Conservation (phyloP, 2,113 vertebrate species). For the Oryzias melastigma region DNA sequence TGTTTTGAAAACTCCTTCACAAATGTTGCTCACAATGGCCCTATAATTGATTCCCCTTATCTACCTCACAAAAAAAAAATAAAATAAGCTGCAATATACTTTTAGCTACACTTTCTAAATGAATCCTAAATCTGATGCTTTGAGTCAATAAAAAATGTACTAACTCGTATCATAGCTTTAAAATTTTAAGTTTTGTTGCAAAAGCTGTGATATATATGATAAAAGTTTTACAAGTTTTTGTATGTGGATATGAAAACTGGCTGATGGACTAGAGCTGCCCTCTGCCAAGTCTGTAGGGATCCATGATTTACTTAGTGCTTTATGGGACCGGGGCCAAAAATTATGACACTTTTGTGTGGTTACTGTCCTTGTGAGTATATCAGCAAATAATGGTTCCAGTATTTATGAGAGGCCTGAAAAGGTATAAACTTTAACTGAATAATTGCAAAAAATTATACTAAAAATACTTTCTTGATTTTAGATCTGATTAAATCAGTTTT, state of each 20-base stretch:
- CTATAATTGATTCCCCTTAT: too few relatives aligned
- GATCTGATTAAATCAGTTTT: too few relatives aligned
- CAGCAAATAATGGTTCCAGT: not conserved
- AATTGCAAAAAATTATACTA: too few relatives aligned
- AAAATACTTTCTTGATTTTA: too few relatives aligned
- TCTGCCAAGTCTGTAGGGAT: slow-evolving; percentile 10
- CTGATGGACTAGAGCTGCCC: slow-evolving; percentile 9
- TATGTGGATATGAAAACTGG: not conserved
- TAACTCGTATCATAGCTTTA: not conserved
- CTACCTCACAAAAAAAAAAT: not conserved
- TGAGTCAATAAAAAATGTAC: too few relatives aligned
- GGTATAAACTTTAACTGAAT: not conserved
- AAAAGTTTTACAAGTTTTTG: not conserved
- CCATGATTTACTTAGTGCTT: slow-evolving; percentile 17
- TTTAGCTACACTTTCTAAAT: not conserved
- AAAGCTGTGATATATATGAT: not conserved
- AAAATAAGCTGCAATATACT: not conserved
- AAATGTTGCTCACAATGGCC: too few relatives aligned
- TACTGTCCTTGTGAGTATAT: slow-evolving; percentile 14
- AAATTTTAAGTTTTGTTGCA: not conserved
- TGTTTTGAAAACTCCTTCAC: too few relatives aligned
- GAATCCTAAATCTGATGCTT: not conserved
- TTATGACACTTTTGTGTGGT: slow-evolving; percentile 1
- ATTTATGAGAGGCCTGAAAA: slow-evolving; percentile 1
- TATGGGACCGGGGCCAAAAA: slow-evolving; percentile 7